phyloP scores from a whole-genome alignment of 2,797 vertebrate genomes.

The Brachyrhaphis roseni region DNA sequence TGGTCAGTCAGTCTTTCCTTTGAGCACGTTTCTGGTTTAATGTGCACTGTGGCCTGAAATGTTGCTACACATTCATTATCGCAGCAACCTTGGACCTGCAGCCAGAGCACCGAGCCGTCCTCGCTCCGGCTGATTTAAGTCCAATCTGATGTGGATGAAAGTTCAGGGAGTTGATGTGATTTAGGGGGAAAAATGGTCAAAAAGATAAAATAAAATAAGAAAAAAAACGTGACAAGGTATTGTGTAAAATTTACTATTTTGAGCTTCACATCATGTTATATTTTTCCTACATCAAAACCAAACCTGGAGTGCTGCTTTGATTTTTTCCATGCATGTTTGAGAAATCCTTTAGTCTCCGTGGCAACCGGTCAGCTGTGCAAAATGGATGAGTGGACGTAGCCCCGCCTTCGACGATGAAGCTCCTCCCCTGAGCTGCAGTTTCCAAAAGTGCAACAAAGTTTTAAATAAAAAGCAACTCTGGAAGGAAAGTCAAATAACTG shows the following conservation, averaged over 20 bases:
- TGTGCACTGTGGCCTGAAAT: conserved; percentile 22
- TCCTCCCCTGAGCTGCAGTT: no score
- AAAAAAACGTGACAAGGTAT: background rate
- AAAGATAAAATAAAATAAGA: no score
- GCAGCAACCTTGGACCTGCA: conserved; percentile 74
- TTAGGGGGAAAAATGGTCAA: background rate
- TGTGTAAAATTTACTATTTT: no score
- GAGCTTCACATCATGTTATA: no score
- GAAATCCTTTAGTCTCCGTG: no score
- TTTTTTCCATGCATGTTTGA: no score
- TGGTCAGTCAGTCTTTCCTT: conserved; percentile 6
- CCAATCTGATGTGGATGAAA: background rate
- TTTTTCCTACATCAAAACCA: background rate
- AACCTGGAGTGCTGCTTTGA: background rate
- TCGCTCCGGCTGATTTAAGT: conserved; percentile 29
- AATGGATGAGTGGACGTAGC: no score
- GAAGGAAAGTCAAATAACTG: no score
- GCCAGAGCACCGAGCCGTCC: conserved; percentile 35
- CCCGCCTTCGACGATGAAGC: no score
- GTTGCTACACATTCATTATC: conserved; percentile 56
- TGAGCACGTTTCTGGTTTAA: conserved; percentile 17
- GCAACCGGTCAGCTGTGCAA: no score
- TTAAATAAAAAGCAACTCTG: no score
- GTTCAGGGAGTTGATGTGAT: background rate
- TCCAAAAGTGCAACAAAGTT: no score